A percentile compares a stretch with the other conserved stretches of the same genome.
Evolutionary conservation across 2,888 invertebrate genomes (phyloP).

Genomic region (Halictus ligatus): DNA sequence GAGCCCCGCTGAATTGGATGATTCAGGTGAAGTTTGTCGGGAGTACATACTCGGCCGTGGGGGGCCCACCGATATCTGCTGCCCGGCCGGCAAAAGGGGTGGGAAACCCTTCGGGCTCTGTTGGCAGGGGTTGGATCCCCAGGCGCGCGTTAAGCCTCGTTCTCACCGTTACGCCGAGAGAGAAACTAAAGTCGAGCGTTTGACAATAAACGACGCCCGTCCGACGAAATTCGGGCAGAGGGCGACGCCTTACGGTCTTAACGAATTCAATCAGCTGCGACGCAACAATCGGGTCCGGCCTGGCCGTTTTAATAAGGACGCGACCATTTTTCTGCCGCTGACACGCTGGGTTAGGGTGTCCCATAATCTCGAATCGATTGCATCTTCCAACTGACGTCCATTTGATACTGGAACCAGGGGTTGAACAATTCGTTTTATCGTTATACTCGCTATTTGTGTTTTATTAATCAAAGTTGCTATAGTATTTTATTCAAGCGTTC

Average conservation of each 20-base stretch:
- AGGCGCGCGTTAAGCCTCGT: conserved; percentile 69
- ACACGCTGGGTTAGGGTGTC: conserved; percentile 3
- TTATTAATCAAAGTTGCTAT: no score
- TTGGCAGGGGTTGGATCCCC: conserved; percentile 71
- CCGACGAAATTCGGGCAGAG: conserved; percentile 45
- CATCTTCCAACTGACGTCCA: not conserved
- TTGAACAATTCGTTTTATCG: no score
- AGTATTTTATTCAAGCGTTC: no score
- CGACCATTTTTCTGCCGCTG: conserved; percentile 40
- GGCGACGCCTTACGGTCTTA: conserved; percentile 57
- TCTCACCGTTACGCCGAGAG: conserved; percentile 52
- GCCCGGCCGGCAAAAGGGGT: conserved; percentile 70
- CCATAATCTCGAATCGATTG: not conserved
- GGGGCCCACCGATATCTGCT: conserved; percentile 62
- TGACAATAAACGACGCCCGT: conserved; percentile 60
- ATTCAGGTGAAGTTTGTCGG: conserved; percentile 72
- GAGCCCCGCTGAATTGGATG: conserved; percentile 72
- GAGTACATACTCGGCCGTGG: conserved; percentile 54
- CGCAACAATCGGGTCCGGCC: conserved; percentile 17
- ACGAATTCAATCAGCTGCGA: conserved; percentile 65
- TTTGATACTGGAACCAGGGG: not conserved
- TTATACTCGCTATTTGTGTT: no score
- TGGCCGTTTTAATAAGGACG: conserved; percentile 41
- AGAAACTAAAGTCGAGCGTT: conserved; percentile 19
- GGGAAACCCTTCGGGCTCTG: conserved; percentile 71